phyloP scores from a whole-genome alignment of 2,888 invertebrate genomes.

The Torymus auratus region DNA sequence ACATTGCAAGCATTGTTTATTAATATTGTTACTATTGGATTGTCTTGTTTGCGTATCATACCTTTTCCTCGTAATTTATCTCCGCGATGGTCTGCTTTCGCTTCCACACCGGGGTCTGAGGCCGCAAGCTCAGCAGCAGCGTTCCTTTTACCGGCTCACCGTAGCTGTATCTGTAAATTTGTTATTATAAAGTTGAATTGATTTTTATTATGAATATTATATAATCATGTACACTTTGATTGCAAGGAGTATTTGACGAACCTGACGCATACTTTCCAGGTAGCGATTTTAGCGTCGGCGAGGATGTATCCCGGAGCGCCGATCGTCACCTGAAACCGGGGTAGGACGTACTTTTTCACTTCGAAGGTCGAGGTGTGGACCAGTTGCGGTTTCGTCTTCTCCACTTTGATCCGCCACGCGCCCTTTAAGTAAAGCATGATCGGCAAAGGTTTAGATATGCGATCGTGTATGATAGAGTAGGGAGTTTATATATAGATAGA shows the following conservation, averaged over 20 bases:
- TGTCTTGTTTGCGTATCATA: slow-evolving; percentile 39
- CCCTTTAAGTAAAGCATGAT: slow-evolving; percentile 75
- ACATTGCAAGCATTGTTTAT: no score
- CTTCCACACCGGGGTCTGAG: slow-evolving; percentile 72
- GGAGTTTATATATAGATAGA: background rate
- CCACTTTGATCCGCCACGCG: slow-evolving; percentile 78
- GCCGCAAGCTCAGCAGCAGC: slow-evolving; percentile 75
- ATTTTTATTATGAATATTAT: slow-evolving; percentile 5
- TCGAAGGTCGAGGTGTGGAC: slow-evolving; percentile 76
- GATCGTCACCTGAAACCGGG: slow-evolving; percentile 80
- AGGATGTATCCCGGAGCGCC: slow-evolving; percentile 78
- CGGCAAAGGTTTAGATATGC: no score
- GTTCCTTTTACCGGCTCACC: slow-evolving; percentile 81
- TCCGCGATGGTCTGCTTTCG: slow-evolving; percentile 71
- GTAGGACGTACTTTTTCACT: slow-evolving; percentile 80
- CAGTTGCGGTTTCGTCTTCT: slow-evolving; percentile 69
- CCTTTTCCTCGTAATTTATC: slow-evolving; percentile 71
- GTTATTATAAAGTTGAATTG: background rate
- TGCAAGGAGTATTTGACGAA: slow-evolving; percentile 60
- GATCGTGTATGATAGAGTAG: background rate
- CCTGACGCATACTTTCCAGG: slow-evolving; percentile 79
- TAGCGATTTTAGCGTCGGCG: slow-evolving; percentile 75
- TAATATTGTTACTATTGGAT: no score
- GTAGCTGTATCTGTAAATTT: slow-evolving; percentile 79
- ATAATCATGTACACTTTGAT: background rate